Conservation (phyloP, 2,797 vertebrate species). For the Lerista edwardsae region DNA sequence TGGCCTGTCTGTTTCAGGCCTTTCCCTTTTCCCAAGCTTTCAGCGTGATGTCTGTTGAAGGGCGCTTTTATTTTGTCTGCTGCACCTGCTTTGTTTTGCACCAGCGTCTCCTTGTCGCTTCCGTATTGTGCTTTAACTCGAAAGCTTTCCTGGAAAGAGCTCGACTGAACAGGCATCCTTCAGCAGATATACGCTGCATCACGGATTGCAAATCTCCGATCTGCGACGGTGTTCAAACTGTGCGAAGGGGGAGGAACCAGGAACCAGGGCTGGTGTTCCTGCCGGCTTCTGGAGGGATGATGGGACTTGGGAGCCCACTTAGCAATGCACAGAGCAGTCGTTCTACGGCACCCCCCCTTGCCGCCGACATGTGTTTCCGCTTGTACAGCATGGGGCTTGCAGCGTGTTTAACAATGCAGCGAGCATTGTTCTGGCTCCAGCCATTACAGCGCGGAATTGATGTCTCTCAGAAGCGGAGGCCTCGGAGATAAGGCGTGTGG, state of each 20-base stretch:
- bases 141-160: too few relatives aligned
- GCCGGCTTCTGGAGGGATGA: neutral
- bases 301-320: neutral
- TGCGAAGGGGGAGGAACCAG: neutral
- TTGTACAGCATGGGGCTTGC: constrained; percentile 54
- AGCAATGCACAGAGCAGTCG: neutral
- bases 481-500: constrained; percentile 58
- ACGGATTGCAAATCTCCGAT: too few relatives aligned
- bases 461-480: constrained; percentile 46
- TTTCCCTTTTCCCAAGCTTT: too few relatives aligned
- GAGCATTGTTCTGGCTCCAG: constrained; percentile 61
- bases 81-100: too few relatives aligned
- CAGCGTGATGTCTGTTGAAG: too few relatives aligned
- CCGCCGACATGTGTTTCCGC: constrained; percentile 54
- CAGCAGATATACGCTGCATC: too few relatives aligned
- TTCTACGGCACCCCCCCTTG: constrained; percentile 44
- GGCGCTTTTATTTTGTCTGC: too few relatives aligned
- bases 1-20: too few relatives aligned
- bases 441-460: constrained; percentile 50
- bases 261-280: neutral
- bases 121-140: too few relatives aligned
- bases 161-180: too few relatives aligned
- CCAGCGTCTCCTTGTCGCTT: too few relatives aligned
- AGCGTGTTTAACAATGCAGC: constrained; percentile 74
- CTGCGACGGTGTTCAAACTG: neutral